Conservation (phyloP, 2,888 invertebrate species). For the Anorthoa munda region DNA sequence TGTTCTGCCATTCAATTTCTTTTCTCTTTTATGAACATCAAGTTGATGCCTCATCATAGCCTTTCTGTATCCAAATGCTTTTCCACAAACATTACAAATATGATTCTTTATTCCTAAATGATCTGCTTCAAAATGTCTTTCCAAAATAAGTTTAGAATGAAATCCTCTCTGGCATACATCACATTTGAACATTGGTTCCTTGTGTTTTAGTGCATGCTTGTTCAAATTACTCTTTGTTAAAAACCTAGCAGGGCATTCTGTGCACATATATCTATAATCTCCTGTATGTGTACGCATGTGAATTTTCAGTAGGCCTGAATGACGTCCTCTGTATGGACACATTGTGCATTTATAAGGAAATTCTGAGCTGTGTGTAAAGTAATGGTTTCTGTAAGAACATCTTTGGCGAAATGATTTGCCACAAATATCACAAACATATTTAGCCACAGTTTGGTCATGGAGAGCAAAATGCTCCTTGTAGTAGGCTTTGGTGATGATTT, state of each 20-base stretch:
- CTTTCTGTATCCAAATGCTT: conserved; percentile 81
- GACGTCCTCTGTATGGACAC: conserved; percentile 77
- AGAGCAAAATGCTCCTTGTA: conserved; percentile 47
- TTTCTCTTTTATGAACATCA: conserved; percentile 80
- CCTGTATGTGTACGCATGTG: conserved; percentile 79
- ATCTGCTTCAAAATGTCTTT: conserved; percentile 78
- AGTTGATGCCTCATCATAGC: conserved; percentile 82
- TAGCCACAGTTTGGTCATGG: conserved; percentile 70
- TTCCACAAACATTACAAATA: conserved; percentile 80
- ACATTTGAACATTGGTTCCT: conserved; percentile 79
- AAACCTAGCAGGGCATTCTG: conserved; percentile 79
- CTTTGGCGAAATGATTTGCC: conserved; percentile 78
- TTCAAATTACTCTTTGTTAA: conserved; percentile 80
- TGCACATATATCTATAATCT: conserved; percentile 80
- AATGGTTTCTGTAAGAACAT: conserved; percentile 79
- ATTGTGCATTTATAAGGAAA: conserved; percentile 78
- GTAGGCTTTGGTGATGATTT: conserved; percentile 51
- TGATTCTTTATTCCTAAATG: conserved; percentile 81
- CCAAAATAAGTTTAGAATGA: conserved; percentile 75
- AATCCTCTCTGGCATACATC: conserved; percentile 78
- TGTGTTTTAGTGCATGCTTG: conserved; percentile 78
- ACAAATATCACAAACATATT: conserved; percentile 81
- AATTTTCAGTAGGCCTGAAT: conserved; percentile 76
- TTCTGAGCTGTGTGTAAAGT: conserved; percentile 75
- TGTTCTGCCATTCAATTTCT: conserved; percentile 73